A percentile compares a stretch with the other conserved stretches of the same genome.
phyloP scores from a whole-genome alignment of 2,113 vertebrate species.

The Colaptes auratus region DNA sequence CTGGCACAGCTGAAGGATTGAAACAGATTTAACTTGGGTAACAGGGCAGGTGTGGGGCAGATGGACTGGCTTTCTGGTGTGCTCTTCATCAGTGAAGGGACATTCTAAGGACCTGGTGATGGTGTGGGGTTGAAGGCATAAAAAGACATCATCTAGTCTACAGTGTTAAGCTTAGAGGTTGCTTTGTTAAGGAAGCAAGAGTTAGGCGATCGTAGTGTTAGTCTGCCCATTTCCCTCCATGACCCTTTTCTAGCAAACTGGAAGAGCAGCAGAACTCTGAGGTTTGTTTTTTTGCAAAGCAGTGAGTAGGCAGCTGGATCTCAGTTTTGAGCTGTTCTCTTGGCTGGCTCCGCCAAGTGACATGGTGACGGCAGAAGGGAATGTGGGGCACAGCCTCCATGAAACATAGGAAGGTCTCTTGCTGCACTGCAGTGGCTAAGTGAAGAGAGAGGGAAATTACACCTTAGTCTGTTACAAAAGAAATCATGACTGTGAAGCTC shows the following conservation, averaged over 20 bases:
- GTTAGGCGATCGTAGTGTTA: not conserved
- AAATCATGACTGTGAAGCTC: not conserved
- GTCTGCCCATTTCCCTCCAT: not conserved
- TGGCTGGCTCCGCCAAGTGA: not conserved
- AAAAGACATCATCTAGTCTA: not conserved
- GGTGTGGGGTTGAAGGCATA: not conserved
- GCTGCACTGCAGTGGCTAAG: not conserved
- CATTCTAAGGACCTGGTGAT: not conserved
- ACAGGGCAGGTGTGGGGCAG: not conserved
- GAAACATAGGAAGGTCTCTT: not conserved
- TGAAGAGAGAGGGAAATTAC: not conserved
- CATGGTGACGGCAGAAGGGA: not conserved
- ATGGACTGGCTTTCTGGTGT: not conserved
- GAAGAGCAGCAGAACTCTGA: not conserved
- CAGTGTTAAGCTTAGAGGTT: not conserved
- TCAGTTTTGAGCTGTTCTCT: not conserved
- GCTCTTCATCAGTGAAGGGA: not conserved
- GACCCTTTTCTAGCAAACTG: not conserved
- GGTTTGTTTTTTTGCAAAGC: not conserved
- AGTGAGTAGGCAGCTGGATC: not conserved
- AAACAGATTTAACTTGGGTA: slow-evolving; percentile 73
- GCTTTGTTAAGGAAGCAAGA: slow-evolving; percentile 12
- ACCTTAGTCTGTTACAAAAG: not conserved
- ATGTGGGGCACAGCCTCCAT: not conserved
- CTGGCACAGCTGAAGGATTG: slow-evolving; percentile 85